Evolutionary conservation across 2,888 invertebrate genomes (phyloP).

Genomic region (Branchellion lobata): DNA sequence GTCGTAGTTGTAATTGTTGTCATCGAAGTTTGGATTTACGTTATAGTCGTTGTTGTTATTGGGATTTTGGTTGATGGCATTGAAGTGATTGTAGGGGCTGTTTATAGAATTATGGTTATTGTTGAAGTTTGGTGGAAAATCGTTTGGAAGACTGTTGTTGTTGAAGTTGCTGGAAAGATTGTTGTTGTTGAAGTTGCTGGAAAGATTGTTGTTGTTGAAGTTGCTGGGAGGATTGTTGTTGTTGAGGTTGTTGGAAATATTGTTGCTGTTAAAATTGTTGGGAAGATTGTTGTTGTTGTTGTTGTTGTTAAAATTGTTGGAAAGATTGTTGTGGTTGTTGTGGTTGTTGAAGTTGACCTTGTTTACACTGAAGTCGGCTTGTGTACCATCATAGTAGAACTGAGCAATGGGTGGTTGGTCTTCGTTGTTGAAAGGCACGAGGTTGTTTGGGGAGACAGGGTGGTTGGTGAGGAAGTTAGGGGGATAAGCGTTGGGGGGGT

Average conservation of each 20-base stretch:
- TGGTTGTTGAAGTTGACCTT: background rate
- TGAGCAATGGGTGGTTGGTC: constrained; percentile 15
- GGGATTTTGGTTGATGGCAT: background rate
- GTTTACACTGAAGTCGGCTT: background rate
- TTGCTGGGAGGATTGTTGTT: background rate
- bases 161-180: too few relatives aligned
- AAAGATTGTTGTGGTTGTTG: background rate
- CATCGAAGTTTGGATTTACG: background rate
- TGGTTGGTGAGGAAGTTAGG: background rate
- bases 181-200: too few relatives aligned
- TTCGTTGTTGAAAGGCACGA: background rate
- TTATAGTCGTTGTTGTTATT: background rate
- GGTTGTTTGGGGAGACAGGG: background rate
- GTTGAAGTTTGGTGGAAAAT: too few relatives aligned
- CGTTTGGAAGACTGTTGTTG: too few relatives aligned
- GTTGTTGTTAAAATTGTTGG: background rate
- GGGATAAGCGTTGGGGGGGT: background rate
- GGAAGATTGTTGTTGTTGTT: background rate
- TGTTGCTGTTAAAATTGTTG: too few relatives aligned
- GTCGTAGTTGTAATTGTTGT: background rate
- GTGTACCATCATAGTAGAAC: constrained; percentile 35
- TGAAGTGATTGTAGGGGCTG: background rate
- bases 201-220: too few relatives aligned
- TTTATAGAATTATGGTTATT: too few relatives aligned
- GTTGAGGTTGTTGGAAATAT: background rate